Evolutionary conservation across 2,888 invertebrate species (phyloP), one percentile per base, ranked within the genome.

Genomic region (Girardia tigrina): DNA sequence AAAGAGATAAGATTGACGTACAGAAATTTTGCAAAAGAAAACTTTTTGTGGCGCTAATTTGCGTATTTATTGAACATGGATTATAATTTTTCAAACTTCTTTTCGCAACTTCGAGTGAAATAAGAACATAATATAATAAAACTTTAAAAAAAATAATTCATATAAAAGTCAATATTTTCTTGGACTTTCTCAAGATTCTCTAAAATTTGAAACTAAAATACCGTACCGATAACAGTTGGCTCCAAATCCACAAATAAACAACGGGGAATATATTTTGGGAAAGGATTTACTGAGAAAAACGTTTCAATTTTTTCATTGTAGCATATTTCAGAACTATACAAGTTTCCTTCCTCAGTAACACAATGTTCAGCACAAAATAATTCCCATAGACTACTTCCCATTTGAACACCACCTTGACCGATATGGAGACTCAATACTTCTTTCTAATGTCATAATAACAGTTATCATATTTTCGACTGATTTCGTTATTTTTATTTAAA

Each of bases 301-400:
- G 73, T 23, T n/a, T 56, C 56, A 16, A 56, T 56, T 16, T 56
- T 56, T 56, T 56, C 56, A 16, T 23, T 56, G n/a, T 20, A 23
- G n/a, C 23, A 56, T 23, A 56, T 56, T 56, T 56, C 56, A 8
- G 56, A n/a, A 56, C 56, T 56, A 16, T 6, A 56, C 23, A 56
- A 56, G 23, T 56, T 36, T 29, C 73, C 73, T 1, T 14, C 4
- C 20, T 26, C 26, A 1, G 28, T 72, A 23, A 72, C 36, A 14
- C 29, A 29, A 29, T 72, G 73, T 23, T 72, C 73, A 4, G 73
- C 36, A 8, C 29, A 29, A 29, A 72, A 72, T 6, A 72, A 36
- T n/a, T 72, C 73, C 73, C 73, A 72, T 29, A 72, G 20, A 14
- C 29, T 36, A 72, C 36, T 72, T 72, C 73, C 73, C 28, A 72